Percentiles rank a stretch among this genome's conserved stretches.
Evolutionary conservation across 2,888 invertebrate species (phyloP).

Genomic region (Melolontha melolontha): DNA sequence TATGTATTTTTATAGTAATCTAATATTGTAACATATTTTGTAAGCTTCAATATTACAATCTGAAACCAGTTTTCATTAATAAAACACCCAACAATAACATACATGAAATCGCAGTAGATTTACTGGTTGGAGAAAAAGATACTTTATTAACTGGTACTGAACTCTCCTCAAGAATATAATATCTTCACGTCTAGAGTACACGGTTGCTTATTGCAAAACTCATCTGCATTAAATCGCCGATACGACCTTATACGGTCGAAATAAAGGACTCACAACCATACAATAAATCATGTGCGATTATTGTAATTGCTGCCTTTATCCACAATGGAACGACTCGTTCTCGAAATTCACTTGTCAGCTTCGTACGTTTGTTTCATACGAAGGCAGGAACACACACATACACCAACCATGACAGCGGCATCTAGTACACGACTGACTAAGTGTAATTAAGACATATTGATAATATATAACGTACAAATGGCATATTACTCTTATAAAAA

Average conservation of each 20-base stretch:
- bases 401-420: constrained; percentile 2
- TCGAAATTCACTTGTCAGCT: constrained; percentile 26
- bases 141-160: constrained; percentile 26
- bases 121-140: constrained; percentile 12
- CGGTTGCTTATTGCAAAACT: constrained; percentile 28
- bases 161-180: constrained; percentile 28
- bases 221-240: constrained; percentile 35
- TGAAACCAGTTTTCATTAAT: too few relatives aligned
- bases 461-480: constrained; percentile 23
- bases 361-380: constrained; percentile 27
- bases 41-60: too few relatives aligned
- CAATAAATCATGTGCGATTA: constrained; percentile 45
- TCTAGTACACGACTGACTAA: constrained; percentile 23
- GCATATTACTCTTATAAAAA: constrained; percentile 16
- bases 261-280: constrained; percentile 26
- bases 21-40: too few relatives aligned
- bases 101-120: not conserved
- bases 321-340: constrained; percentile 28
- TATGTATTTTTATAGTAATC: too few relatives aligned
- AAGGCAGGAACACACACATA: constrained; percentile 27
- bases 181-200: constrained; percentile 12
- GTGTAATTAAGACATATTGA: constrained; percentile 29
- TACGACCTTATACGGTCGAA: constrained; percentile 30
- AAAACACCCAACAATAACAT: too few relatives aligned
- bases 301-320: constrained; percentile 42